phyloP scores from a whole-genome alignment of 2,113 vertebrate species.

The Pseudorhombus dupliciocellatus region DNA sequence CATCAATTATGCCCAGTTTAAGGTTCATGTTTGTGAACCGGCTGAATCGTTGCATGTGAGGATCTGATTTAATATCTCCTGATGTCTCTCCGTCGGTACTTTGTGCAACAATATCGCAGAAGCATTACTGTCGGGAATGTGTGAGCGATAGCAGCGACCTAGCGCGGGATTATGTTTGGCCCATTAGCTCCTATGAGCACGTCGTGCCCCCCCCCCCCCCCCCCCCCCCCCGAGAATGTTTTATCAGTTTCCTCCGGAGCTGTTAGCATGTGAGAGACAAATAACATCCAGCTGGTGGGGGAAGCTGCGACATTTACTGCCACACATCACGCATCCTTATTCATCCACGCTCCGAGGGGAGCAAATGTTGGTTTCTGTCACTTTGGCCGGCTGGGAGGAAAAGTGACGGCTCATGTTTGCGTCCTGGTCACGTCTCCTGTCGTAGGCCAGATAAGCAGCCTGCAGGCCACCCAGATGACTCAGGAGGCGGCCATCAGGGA shows the following conservation, averaged over 20 bases:
- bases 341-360: no score
- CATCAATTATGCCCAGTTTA: constrained; percentile 26
- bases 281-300: constrained; percentile 12
- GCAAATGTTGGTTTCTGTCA: no score
- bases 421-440: background rate
- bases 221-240: background rate
- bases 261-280: constrained; percentile 17
- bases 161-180: background rate
- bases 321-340: no score
- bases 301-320: background rate
- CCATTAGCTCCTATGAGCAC: constrained; percentile 32
- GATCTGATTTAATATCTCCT: background rate
- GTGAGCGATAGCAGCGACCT: background rate
- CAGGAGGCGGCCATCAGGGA: constrained; percentile 97
- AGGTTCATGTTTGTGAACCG: background rate
- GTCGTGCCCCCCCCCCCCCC: no score
- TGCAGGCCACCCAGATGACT: constrained; percentile 97
- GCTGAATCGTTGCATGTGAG: background rate
- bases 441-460: constrained; percentile 95
- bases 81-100: constrained; percentile 12
- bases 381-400: no score
- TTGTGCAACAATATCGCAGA: constrained; percentile 8
- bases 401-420: background rate
- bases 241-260: background rate
- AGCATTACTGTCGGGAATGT: constrained; percentile 21